These are phyloP conservation scores for Athalia cordata DNA, from an alignment of 2,888 invertebrate species.

Conservation along the genomic window DNA sequence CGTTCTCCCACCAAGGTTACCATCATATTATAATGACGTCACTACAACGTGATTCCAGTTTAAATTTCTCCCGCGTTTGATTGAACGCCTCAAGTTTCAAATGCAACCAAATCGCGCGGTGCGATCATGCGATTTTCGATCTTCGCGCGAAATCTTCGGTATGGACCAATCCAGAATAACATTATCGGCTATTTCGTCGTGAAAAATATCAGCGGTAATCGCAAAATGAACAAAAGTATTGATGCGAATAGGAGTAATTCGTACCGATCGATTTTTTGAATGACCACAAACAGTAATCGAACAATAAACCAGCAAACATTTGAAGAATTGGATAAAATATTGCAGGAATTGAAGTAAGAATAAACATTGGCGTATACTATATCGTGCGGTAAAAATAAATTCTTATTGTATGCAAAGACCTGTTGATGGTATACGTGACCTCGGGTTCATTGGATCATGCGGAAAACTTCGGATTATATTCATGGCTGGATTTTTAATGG, in stretches of 20 bases:
- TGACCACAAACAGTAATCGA: too few species aligned
- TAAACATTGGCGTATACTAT: not conserved
- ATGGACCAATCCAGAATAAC: too few species aligned
- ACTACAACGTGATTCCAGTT: constrained; percentile 29
- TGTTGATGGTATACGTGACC: constrained; percentile 23
- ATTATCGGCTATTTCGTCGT: too few species aligned
- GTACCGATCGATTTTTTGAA: too few species aligned
- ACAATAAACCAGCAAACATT: not conserved
- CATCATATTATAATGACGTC: constrained; percentile 36
- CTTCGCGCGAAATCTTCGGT: constrained; percentile 26
- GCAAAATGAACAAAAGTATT: too few species aligned
- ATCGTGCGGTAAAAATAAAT: not conserved
- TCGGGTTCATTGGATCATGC: constrained; percentile 28
- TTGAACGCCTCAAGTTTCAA: not conserved
- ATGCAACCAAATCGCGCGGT: constrained; percentile 25
- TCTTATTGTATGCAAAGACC: constrained; percentile 41
- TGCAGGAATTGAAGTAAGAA: not conserved
- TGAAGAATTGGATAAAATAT: not conserved
- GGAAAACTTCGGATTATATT: constrained; percentile 10
- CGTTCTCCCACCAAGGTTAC: constrained; percentile 45
- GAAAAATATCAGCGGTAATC: too few species aligned
- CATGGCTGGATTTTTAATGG: not conserved
- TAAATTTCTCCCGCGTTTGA: constrained; percentile 37
- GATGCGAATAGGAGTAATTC: too few species aligned
- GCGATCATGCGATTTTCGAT: not conserved